These are phyloP conservation scores for Neolamprologus tretocephalus DNA, from an alignment of 2,113 vertebrate genomes.

Conservation along the genomic window DNA sequence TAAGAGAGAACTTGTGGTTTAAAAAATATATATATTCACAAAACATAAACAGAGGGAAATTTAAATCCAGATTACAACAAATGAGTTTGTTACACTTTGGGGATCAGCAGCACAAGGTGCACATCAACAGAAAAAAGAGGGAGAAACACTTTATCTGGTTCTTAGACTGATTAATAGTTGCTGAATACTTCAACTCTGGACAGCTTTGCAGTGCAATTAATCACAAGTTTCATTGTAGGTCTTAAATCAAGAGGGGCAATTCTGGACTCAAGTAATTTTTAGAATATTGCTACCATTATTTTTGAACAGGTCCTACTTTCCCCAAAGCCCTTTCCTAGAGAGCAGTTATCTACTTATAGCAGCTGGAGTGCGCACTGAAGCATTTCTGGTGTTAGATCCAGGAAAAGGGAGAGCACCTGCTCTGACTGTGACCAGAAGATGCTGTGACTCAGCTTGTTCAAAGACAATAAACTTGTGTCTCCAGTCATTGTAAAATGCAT, in stretches of 20 bases:
- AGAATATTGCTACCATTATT: constrained; percentile 41
- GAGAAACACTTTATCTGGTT: constrained; percentile 32
- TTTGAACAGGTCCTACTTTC: constrained; percentile 19
- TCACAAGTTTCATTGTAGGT: constrained; percentile 21
- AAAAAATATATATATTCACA: neutral
- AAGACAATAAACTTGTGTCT: neutral
- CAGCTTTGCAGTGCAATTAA: constrained; percentile 26
- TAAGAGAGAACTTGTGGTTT: neutral
- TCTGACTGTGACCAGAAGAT: constrained; percentile 17
- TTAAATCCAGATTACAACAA: neutral
- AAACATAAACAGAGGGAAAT: neutral
- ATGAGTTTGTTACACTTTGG: neutral
- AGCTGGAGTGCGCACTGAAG: neutral
- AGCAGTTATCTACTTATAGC: constrained; percentile 4
- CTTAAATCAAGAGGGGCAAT: constrained; percentile 45
- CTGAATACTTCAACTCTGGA: constrained; percentile 21
- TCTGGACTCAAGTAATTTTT: constrained; percentile 30
- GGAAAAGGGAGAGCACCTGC: constrained; percentile 14
- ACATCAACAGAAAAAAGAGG: constrained; percentile 17
- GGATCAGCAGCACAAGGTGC: constrained; percentile 18
- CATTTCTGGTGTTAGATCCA: neutral
- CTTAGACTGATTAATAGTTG: constrained; percentile 37
- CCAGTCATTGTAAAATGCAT: neutral
- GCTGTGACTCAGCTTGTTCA: neutral
- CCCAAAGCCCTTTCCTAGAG: neutral